Evolutionary conservation across 1,140 invertebrate genomes (phyloP).

Genomic region (Diabrotica undecimpunctata): DNA sequence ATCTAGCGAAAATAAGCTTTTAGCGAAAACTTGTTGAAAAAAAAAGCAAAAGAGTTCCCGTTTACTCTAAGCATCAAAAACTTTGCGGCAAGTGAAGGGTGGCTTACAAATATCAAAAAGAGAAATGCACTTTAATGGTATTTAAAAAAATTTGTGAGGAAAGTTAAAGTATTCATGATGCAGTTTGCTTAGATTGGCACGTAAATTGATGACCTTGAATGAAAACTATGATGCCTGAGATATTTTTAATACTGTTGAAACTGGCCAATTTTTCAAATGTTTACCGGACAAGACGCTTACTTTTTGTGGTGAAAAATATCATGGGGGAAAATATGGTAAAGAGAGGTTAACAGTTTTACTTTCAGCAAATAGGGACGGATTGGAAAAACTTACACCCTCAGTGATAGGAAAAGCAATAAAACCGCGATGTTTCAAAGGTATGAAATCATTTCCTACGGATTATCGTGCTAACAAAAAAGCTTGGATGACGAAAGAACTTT

Average conservation of each 20-base stretch:
- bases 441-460: no score
- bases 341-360: no score
- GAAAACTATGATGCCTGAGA: constrained; percentile 5
- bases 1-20: no score
- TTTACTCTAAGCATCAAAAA: neutral
- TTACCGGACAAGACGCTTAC: constrained; percentile 10
- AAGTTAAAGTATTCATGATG: neutral
- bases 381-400: no score
- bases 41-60: neutral
- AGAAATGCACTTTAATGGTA: neutral
- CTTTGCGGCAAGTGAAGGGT: no score
- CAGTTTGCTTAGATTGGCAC: neutral
- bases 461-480: no score
- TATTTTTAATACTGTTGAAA: constrained; percentile 13
- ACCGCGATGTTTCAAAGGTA: no score
- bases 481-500: no score
- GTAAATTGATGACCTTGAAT: neutral
- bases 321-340: constrained; percentile 14
- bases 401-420: no score
- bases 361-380: no score
- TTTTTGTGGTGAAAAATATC: neutral
- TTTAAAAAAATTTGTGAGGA: constrained; percentile 1
- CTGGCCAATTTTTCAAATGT: constrained; percentile 13
- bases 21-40: neutral
- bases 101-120: no score